Conservation (phyloP, 2,113 vertebrate genomes). For the Glaucidium brasilianum region DNA sequence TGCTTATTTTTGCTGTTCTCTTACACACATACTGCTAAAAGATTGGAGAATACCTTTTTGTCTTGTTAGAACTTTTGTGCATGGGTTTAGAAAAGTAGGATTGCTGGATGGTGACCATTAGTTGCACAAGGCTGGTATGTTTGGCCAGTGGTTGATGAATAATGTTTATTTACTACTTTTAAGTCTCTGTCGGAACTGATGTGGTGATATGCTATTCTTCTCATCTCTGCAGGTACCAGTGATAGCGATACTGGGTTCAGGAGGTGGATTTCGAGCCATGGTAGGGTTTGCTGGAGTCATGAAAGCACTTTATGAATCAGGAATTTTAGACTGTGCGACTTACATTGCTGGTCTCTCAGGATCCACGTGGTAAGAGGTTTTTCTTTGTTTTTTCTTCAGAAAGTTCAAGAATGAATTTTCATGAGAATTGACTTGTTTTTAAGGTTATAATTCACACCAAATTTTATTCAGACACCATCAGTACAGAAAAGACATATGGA, state of each 20-base stretch:
- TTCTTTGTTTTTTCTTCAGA: background rate
- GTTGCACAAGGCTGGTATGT: background rate
- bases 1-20: background rate
- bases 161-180: background rate
- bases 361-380: conserved; percentile 88
- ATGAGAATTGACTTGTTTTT: background rate
- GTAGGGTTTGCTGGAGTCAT: conserved; percentile 94
- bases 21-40: background rate
- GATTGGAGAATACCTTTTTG: background rate
- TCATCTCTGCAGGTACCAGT: conserved; percentile 85
- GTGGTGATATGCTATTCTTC: background rate
- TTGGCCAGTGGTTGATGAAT: background rate
- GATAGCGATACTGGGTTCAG: conserved; percentile 91
- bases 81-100: background rate
- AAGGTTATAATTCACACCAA: background rate
- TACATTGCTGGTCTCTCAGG: conserved; percentile 95
- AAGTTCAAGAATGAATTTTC: background rate
- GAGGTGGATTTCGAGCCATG: conserved; percentile 96
- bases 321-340: conserved; percentile 90
- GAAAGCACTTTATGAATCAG: conserved; percentile 93
- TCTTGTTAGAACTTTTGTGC: background rate
- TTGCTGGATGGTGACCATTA: background rate
- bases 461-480: background rate
- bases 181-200: background rate
- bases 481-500: background rate